phyloP scores from a whole-genome alignment of 2,797 vertebrate genomes.

The Allobates femoralis region DNA sequence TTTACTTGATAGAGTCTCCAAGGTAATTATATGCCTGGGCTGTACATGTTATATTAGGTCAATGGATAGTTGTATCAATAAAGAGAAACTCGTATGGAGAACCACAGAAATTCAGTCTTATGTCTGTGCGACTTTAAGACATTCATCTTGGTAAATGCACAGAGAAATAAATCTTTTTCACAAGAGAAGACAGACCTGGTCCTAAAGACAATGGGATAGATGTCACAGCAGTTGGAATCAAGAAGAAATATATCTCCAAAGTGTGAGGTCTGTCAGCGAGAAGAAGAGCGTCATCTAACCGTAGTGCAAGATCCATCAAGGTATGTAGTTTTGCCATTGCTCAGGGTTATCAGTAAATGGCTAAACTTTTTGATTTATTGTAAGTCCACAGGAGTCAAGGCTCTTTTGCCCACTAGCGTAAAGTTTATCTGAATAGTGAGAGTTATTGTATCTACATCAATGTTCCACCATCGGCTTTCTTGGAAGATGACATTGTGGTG shows the following conservation, averaged over 20 bases:
- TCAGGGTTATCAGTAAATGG: constrained; percentile 8
- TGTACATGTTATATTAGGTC: not conserved
- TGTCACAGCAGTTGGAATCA: constrained; percentile 1
- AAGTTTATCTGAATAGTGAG: not conserved
- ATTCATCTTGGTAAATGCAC: not conserved
- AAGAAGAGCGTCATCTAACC: not conserved
- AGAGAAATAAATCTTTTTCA: not conserved
- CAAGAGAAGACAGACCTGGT: not conserved
- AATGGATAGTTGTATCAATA: not conserved
- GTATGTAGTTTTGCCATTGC: not conserved
- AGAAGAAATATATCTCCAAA: not conserved
- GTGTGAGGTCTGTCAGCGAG: not conserved
- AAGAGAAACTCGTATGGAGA: not conserved
- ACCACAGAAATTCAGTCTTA: not conserved
- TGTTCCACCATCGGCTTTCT: not conserved
- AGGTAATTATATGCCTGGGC: not conserved
- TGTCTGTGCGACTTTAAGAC: not conserved
- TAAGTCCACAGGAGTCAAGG: not conserved
- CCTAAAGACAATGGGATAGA: not conserved
- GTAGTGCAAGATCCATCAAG: not conserved
- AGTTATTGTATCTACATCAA: not conserved
- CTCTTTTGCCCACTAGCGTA: not conserved
- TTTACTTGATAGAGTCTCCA: not conserved
- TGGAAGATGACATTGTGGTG: too few species aligned
- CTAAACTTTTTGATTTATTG: not conserved